Percentiles rank a stretch among this genome's conserved stretches.
phyloP scores from a whole-genome alignment of 2,888 invertebrate genomes.

The Rotaria magnacalcarata region DNA sequence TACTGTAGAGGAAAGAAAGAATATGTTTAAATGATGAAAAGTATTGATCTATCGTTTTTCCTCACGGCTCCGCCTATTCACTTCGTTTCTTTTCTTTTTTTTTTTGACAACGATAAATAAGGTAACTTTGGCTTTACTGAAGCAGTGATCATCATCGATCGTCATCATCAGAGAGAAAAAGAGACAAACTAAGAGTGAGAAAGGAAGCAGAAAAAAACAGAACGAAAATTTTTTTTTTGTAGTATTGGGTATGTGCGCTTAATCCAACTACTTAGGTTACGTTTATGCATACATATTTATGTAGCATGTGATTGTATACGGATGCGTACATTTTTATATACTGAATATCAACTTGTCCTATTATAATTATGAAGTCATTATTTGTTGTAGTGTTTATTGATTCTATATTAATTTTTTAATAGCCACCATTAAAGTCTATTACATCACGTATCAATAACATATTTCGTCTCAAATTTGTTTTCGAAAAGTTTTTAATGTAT shows the following conservation, averaged over 20 bases:
- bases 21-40: neutral
- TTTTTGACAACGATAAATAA: neutral
- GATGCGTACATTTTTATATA: neutral
- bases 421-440: neutral
- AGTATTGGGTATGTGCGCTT: neutral
- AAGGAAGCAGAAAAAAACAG: neutral
- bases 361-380: neutral
- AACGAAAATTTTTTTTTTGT: no score
- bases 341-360: neutral
- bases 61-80: neutral
- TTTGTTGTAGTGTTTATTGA: neutral
- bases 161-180: neutral
- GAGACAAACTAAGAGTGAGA: neutral
- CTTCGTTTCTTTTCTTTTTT: neutral
- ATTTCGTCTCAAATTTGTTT: neutral
- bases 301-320: neutral
- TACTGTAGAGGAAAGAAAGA: neutral
- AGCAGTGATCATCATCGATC: neutral
- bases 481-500: neutral
- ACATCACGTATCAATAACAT: neutral
- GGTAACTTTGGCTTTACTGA: neutral
- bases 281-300: neutral
- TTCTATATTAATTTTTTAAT: neutral
- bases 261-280: neutral
- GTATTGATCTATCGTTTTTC: neutral